A percentile compares a stretch with the other conserved stretches of the same genome.
Evolutionary conservation across 2,888 invertebrate genomes (phyloP).

Genomic region (Drosophila helvetica): DNA sequence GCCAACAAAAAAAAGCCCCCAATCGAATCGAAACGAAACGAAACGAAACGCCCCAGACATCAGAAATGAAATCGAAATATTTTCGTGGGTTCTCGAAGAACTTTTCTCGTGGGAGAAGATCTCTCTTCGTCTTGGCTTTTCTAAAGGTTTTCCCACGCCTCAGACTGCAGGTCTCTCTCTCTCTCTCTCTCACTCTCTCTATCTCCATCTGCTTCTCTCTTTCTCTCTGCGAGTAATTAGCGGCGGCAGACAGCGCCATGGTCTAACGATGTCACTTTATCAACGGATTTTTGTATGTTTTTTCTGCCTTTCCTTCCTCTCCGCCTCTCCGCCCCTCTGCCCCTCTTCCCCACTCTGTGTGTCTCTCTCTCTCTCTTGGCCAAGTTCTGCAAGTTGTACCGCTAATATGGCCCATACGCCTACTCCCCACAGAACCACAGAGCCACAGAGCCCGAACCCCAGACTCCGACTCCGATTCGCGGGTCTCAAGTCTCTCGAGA

Average conservation of each 20-base stretch:
- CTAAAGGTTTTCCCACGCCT: conserved; percentile 69
- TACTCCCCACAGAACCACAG: conserved; percentile 67
- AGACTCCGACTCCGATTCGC: conserved; percentile 28
- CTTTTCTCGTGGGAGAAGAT: background rate
- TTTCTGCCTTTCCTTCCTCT: conserved; percentile 28
- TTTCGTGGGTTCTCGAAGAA: background rate
- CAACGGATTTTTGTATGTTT: conserved; percentile 72
- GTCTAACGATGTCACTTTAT: conserved; percentile 80
- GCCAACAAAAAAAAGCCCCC: conserved; percentile 37
- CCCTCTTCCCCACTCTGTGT: no score
- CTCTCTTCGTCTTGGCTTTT: background rate
- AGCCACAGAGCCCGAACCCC: conserved; percentile 44
- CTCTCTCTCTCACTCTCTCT: background rate
- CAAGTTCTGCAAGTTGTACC: conserved; percentile 81
- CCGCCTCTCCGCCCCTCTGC: no score
- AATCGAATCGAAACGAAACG: conserved; percentile 24
- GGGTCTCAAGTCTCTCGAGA: conserved; percentile 36
- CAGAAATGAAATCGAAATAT: conserved; percentile 28
- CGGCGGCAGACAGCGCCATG: conserved; percentile 75
- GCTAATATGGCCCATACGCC: conserved; percentile 83
- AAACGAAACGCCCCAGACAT: conserved; percentile 5
- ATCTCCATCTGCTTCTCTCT: no score
- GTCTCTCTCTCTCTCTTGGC: background rate
- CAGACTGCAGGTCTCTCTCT: conserved; percentile 26
- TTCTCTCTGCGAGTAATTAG: conserved; percentile 66